Evolutionary conservation across 2,888 invertebrate genomes (phyloP).

Genomic region (Drosophila mimica): DNA sequence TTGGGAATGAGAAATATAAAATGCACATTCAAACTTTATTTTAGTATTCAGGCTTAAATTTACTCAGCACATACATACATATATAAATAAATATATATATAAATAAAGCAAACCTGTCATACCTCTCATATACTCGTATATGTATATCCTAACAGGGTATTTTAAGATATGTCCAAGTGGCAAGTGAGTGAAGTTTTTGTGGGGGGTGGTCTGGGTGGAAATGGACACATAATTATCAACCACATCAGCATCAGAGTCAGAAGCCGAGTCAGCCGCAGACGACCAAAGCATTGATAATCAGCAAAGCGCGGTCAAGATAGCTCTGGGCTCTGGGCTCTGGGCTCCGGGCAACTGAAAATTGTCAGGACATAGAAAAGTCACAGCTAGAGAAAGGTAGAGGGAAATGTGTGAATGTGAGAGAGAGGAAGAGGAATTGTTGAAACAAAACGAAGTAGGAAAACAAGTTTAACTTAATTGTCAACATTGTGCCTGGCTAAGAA

Average conservation of each 20-base stretch:
- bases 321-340: background rate
- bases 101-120: background rate
- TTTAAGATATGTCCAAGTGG: conserved; percentile 38
- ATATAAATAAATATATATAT: background rate
- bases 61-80: background rate
- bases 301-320: conserved; percentile 47
- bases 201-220: conserved; percentile 27
- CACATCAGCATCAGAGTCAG: conserved; percentile 71
- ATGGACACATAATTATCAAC: conserved; percentile 76
- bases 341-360: conserved; percentile 18
- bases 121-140: too few relatives aligned
- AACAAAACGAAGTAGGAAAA: conserved; percentile 77
- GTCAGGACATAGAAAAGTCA: conserved; percentile 22
- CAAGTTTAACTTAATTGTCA: conserved; percentile 80
- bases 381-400: background rate
- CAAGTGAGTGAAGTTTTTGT: conserved; percentile 1
- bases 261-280: conserved; percentile 49
- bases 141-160: background rate
- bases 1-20: too few relatives aligned
- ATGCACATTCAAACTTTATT: background rate
- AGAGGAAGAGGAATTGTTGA: conserved; percentile 55
- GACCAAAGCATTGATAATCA: conserved; percentile 73
- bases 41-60: background rate
- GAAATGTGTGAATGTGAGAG: background rate
- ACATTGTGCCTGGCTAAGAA: conserved; percentile 64